phyloP scores from a whole-genome alignment of 1,140 invertebrate species.

The Melitaea cinxia region DNA sequence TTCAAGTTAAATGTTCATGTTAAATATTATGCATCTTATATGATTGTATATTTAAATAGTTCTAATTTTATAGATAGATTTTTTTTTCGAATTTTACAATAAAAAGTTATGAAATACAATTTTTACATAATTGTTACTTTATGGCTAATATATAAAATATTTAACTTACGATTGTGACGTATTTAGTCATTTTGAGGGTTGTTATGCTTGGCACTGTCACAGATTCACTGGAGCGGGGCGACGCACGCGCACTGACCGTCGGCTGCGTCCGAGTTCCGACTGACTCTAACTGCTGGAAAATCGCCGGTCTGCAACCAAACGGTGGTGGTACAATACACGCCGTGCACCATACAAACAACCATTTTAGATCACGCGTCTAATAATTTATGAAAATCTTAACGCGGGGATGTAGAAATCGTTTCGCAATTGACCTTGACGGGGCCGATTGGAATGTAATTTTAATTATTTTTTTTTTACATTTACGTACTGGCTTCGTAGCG shows the following conservation, averaged over 20 bases:
- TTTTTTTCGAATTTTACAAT: too few relatives aligned
- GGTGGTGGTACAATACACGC: constrained; percentile 62
- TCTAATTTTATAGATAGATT: too few relatives aligned
- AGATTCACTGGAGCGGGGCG: constrained; percentile 39
- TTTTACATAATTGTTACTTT: background rate
- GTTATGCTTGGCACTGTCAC: constrained; percentile 40
- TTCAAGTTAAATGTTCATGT: too few relatives aligned
- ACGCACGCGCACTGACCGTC: constrained; percentile 44
- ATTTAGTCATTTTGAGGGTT: constrained; percentile 49
- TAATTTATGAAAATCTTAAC: constrained; percentile 44
- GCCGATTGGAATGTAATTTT: constrained; percentile 51
- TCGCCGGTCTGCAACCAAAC: constrained; percentile 64
- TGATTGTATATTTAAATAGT: too few relatives aligned
- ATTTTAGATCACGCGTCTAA: constrained; percentile 47
- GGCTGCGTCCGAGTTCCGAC: constrained; percentile 48
- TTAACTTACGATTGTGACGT: constrained; percentile 53
- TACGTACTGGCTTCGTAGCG: constrained; percentile 61
- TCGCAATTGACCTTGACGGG: constrained; percentile 56
- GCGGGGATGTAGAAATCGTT: constrained; percentile 51
- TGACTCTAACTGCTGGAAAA: constrained; percentile 54
- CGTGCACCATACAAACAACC: constrained; percentile 41
- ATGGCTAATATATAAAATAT: background rate
- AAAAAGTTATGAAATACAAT: background rate
- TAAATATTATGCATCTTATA: too few relatives aligned
- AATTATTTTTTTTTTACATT: constrained; percentile 43